A percentile compares a stretch with the other conserved stretches of the same genome.
Evolutionary conservation across 1,140 invertebrate genomes (phyloP).

Genomic region (Temnothorax longispinosus): DNA sequence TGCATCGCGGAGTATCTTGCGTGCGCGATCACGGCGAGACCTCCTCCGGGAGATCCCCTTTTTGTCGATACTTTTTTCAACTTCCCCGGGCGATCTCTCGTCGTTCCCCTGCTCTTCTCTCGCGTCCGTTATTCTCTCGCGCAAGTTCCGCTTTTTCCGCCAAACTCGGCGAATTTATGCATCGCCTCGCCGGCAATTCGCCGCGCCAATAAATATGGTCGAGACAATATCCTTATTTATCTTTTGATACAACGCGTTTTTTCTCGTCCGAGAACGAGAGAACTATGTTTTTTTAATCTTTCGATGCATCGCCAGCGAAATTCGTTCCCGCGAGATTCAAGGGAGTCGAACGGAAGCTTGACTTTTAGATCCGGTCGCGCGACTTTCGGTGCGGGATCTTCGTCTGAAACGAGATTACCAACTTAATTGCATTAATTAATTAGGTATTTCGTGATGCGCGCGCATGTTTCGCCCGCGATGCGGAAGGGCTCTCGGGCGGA

Average conservation of each 20-base stretch:
- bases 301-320: not conserved
- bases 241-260: constrained; percentile 36
- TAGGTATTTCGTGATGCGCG: not conserved
- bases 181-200: not conserved
- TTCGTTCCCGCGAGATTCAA: not conserved
- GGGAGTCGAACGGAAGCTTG: no score
- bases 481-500: not conserved
- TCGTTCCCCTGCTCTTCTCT: not conserved
- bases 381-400: not conserved
- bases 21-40: not conserved
- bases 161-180: constrained; percentile 40
- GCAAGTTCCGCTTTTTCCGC: not conserved
- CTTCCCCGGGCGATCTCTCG: not conserved
- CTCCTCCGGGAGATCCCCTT: not conserved
- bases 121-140: no score
- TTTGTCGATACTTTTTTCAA: not conserved
- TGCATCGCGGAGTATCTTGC: constrained; percentile 11
- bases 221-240: constrained; percentile 50
- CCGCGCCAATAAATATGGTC: constrained; percentile 42
- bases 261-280: not conserved
- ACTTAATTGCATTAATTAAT: constrained; percentile 24
- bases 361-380: not conserved
- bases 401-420: constrained; percentile 1
- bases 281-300: not conserved
- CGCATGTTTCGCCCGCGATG: not conserved